phyloP scores from a whole-genome alignment of 2,113 vertebrate species.

The Phrynosoma platyrhinos region DNA sequence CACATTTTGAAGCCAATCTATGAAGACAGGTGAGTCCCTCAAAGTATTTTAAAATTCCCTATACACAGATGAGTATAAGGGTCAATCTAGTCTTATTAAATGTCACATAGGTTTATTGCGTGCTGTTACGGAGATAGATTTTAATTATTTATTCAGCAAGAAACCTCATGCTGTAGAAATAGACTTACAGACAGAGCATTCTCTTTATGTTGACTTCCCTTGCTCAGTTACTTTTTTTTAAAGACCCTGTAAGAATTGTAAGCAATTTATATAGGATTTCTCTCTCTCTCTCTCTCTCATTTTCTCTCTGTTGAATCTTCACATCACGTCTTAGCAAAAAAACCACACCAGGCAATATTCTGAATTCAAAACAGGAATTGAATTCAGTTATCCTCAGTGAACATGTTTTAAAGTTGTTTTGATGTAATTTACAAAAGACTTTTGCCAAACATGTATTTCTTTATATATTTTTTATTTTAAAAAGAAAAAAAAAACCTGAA shows the following conservation, averaged over 20 bases:
- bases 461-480: constrained; percentile 78
- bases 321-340: constrained; percentile 65
- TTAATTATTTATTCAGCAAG: constrained; percentile 78
- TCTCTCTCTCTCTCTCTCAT: neutral
- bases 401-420: constrained; percentile 80
- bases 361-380: constrained; percentile 73
- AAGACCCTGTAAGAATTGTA: constrained; percentile 53
- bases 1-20: constrained; percentile 79
- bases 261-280: constrained; percentile 62
- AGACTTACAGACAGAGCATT: constrained; percentile 61
- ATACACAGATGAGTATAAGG: constrained; percentile 61
- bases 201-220: constrained; percentile 49
- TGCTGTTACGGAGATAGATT: constrained; percentile 68
- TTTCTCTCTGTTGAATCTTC: constrained; percentile 71
- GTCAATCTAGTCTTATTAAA: constrained; percentile 62
- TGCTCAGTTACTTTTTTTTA: constrained; percentile 58
- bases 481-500: constrained; percentile 57
- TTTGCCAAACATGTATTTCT: constrained; percentile 79
- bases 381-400: constrained; percentile 73
- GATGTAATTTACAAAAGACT: constrained; percentile 81
- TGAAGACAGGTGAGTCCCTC: constrained; percentile 75
- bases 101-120: constrained; percentile 67
- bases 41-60: constrained; percentile 72
- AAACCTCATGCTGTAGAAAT: constrained; percentile 67
- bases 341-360: constrained; percentile 79